Conservation (phyloP, 2,888 invertebrate species). For the Tenthredo amoena region DNA sequence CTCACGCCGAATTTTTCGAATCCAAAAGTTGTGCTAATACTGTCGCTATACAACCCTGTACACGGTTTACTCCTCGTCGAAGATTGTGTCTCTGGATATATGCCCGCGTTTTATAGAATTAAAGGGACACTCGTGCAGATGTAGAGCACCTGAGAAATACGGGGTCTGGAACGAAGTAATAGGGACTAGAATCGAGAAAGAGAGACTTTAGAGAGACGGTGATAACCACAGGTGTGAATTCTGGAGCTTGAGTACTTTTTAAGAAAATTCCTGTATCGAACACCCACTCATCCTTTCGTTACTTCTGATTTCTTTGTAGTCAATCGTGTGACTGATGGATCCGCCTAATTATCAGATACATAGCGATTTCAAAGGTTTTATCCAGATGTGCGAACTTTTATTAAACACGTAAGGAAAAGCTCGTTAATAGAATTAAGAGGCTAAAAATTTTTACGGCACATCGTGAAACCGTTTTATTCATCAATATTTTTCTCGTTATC, state of each 20-base stretch:
- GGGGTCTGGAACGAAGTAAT: background rate
- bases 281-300: background rate
- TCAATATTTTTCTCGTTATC: constrained; percentile 36
- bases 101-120: background rate
- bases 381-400: background rate
- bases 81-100: background rate
- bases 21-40: background rate
- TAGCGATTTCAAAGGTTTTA: background rate
- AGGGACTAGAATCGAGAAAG: background rate
- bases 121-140: background rate
- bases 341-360: background rate
- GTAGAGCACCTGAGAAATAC: constrained; percentile 2
- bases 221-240: constrained; percentile 25
- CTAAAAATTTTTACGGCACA: background rate
- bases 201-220: background rate
- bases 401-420: background rate
- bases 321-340: background rate
- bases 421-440: background rate
- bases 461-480: background rate
- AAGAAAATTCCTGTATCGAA: background rate
- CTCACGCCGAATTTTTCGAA: background rate
- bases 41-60: background rate
- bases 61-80: background rate
- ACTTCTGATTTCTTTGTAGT: background rate
- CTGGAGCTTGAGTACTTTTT: constrained; percentile 20